A percentile compares a stretch with the other conserved stretches of the same genome.
These are phyloP conservation scores for Typhlichthys eigenmanni DNA, from an alignment of 2,797 vertebrate genomes.

Conservation along the genomic window DNA sequence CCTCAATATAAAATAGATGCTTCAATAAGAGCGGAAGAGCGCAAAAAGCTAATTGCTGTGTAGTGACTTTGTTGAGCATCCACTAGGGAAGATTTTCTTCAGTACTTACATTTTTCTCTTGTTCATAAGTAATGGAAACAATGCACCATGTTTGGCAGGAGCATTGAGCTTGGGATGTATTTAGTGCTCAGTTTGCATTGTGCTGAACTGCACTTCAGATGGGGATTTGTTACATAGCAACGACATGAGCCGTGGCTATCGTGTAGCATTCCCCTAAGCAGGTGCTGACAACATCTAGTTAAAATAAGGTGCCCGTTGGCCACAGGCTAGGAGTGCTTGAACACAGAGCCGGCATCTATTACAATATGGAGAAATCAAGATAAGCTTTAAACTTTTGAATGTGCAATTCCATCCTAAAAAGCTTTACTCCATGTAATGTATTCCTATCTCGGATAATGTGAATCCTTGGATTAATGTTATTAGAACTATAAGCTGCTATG, in stretches of 20 bases:
- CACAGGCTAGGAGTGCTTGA: background rate
- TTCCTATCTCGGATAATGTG: conserved; percentile 63
- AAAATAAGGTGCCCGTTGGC: conserved; percentile 25
- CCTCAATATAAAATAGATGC: no score
- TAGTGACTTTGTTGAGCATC: conserved; percentile 9
- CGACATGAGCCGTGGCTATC: conserved; percentile 19
- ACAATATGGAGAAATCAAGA: conserved; percentile 24
- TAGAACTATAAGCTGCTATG: conserved; percentile 69
- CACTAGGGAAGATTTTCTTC: background rate
- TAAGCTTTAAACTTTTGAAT: conserved; percentile 21
- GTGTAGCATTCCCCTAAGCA: conserved; percentile 32
- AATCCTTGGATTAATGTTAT: conserved; percentile 78
- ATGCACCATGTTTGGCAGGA: conserved; percentile 17
- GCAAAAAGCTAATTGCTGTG: background rate
- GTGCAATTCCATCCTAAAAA: conserved; percentile 24
- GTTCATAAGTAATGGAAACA: conserved; percentile 5
- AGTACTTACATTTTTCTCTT: background rate
- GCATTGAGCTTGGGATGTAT: conserved; percentile 33
- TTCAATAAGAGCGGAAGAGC: background rate
- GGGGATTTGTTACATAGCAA: conserved; percentile 51
- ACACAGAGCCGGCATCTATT: conserved; percentile 11
- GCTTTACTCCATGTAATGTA: conserved; percentile 61
- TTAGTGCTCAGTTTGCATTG: conserved; percentile 40
- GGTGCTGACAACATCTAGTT: conserved; percentile 30
- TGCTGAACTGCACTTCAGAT: conserved; percentile 40